Evolutionary conservation across 2,888 invertebrate species (phyloP).

Genomic region (Leucophenga montana): DNA sequence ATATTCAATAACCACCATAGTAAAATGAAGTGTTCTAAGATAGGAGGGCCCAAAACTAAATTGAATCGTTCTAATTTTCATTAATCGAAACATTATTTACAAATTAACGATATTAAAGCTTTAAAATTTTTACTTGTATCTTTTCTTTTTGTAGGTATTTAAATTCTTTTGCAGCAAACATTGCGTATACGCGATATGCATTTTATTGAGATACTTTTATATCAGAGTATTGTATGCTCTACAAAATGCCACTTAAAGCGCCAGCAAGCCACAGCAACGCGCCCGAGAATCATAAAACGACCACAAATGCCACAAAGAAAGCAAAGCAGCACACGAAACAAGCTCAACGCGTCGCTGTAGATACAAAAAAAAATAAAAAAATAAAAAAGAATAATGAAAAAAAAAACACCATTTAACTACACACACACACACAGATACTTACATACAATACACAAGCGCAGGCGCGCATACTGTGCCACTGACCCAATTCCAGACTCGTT

Average conservation of each 20-base stretch:
- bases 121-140: no score
- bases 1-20: no score
- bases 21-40: no score
- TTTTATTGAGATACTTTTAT: not conserved
- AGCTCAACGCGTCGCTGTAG: constrained; percentile 9
- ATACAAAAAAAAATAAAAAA: constrained; percentile 39
- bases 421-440: constrained; percentile 34
- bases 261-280: not conserved
- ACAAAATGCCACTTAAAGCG: not conserved
- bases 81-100: no score
- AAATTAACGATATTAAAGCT: no score
- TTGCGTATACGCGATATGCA: no score
- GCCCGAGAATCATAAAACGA: constrained; percentile 38
- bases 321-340: constrained; percentile 36
- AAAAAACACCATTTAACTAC: constrained; percentile 42
- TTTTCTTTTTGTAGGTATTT: no score
- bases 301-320: constrained; percentile 64
- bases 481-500: constrained; percentile 64
- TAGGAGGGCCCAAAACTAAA: no score
- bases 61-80: no score
- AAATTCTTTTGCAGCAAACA: no score
- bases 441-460: constrained; percentile 36
- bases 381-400: constrained; percentile 41
- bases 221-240: not conserved
- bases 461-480: constrained; percentile 63